Evolutionary conservation across 2,888 invertebrate genomes (phyloP).

Genomic region (Pyrocoelia pectoralis): DNA sequence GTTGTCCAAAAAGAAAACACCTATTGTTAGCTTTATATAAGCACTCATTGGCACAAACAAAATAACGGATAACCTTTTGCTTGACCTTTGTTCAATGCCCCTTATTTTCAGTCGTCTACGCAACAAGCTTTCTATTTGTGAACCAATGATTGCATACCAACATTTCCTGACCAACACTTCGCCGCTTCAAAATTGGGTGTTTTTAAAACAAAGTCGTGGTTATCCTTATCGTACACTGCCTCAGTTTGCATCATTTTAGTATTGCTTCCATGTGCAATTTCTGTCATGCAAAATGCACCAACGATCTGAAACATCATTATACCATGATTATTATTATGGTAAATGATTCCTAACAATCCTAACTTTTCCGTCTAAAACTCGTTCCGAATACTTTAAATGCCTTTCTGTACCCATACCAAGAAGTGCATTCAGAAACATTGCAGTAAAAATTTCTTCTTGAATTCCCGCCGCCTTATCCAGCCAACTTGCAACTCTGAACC

Average conservation of each 20-base stretch:
- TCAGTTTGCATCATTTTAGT: constrained; percentile 86
- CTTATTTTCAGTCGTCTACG: too few relatives aligned
- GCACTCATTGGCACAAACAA: too few relatives aligned
- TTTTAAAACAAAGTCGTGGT: constrained; percentile 75
- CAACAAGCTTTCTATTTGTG: background rate
- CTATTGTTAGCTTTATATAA: too few relatives aligned
- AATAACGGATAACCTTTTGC: too few relatives aligned
- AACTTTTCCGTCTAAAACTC: background rate
- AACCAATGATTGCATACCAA: constrained; percentile 60
- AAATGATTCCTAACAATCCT: background rate
- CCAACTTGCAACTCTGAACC: background rate
- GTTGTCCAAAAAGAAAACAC: too few relatives aligned
- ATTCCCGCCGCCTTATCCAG: background rate
- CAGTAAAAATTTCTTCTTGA: background rate
- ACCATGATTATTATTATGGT: too few relatives aligned
- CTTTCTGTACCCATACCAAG: background rate
- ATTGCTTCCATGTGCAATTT: constrained; percentile 91
- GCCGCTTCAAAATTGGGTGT: constrained; percentile 80
- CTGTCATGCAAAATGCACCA: constrained; percentile 87
- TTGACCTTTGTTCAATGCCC: too few relatives aligned
- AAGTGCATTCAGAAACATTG: background rate
- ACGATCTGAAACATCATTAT: constrained; percentile 57
- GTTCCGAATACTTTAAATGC: background rate
- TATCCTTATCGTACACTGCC: constrained; percentile 79
- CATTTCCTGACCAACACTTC: constrained; percentile 85